Percentiles rank a stretch among this genome's conserved stretches.
Evolutionary conservation across 1,140 invertebrate genomes (phyloP).

Genomic region (Polypedilum vanderplanki): DNA sequence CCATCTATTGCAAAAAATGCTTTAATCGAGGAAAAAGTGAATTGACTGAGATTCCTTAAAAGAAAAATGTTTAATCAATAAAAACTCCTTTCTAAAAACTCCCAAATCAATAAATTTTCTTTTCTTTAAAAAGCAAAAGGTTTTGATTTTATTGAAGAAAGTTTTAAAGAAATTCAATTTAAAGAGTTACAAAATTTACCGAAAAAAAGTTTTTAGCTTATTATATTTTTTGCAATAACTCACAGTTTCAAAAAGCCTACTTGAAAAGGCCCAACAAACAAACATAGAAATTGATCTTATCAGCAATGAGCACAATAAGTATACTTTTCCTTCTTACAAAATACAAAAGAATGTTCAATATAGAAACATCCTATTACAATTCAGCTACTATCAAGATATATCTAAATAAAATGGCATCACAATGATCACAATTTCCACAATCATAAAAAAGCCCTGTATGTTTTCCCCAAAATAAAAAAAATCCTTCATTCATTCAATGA

Average conservation of each 20-base stretch:
- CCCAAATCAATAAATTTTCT: conserved; percentile 13
- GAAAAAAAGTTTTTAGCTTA: no score
- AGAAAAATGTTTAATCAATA: conserved; percentile 8
- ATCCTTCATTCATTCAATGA: not conserved
- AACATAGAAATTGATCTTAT: not conserved
- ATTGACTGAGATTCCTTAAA: not conserved
- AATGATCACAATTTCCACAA: conserved; percentile 25
- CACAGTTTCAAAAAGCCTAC: not conserved
- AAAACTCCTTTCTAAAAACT: not conserved
- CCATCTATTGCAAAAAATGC: conserved; percentile 14
- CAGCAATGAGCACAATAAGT: not conserved
- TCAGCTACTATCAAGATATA: conserved; percentile 3
- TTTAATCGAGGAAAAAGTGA: not conserved
- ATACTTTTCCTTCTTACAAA: not conserved
- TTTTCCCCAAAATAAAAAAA: not conserved
- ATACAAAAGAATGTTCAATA: not conserved
- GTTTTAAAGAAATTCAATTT: not conserved
- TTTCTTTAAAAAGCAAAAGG: not conserved
- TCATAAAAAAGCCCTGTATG: conserved; percentile 9
- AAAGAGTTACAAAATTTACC: no score
- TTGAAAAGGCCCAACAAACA: not conserved
- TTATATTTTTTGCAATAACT: not conserved
- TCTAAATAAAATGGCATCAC: conserved; percentile 22
- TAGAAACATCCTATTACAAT: not conserved
- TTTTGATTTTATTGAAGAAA: not conserved